Evolutionary conservation across 2,113 vertebrate genomes (phyloP).

Genomic region (Pseudorhombus dupliciocellatus): DNA sequence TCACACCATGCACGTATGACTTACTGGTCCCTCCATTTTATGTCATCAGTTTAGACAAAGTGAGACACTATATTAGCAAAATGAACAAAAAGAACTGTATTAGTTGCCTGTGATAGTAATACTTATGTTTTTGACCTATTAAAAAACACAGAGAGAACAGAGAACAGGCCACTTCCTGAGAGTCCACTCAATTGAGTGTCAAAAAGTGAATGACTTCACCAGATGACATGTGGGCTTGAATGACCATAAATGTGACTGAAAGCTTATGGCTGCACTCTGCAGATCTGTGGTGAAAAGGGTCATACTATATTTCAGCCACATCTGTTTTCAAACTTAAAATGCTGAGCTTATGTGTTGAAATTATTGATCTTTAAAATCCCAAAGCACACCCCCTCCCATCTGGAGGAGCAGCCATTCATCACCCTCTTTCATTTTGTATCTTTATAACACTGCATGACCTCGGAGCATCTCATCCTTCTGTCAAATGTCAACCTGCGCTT

Average conservation of each 20-base stretch:
- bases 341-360: constrained; percentile 28
- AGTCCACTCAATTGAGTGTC: not conserved
- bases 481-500: constrained; percentile 29
- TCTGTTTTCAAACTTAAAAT: constrained; percentile 34
- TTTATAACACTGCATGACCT: constrained; percentile 5
- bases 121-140: not conserved
- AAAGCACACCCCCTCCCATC: constrained; percentile 31
- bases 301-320: constrained; percentile 18
- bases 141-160: not conserved
- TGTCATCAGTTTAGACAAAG: too few species aligned
- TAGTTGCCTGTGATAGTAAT: too few species aligned
- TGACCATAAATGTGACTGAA: not conserved
- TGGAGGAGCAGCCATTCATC: constrained; percentile 40
- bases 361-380: constrained; percentile 46
- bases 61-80: too few species aligned
- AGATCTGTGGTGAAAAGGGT: not conserved
- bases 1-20: not conserved
- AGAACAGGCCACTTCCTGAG: not conserved
- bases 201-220: not conserved
- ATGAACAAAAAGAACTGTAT: too few species aligned
- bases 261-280: not conserved
- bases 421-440: constrained; percentile 43
- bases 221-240: not conserved
- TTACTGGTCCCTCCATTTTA: too few species aligned
- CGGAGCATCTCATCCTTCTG: constrained; percentile 15